Base-by-base conservation (phyloP, 2,797 vertebrate genomes). In the Onychomys leucogaster region DNA sequence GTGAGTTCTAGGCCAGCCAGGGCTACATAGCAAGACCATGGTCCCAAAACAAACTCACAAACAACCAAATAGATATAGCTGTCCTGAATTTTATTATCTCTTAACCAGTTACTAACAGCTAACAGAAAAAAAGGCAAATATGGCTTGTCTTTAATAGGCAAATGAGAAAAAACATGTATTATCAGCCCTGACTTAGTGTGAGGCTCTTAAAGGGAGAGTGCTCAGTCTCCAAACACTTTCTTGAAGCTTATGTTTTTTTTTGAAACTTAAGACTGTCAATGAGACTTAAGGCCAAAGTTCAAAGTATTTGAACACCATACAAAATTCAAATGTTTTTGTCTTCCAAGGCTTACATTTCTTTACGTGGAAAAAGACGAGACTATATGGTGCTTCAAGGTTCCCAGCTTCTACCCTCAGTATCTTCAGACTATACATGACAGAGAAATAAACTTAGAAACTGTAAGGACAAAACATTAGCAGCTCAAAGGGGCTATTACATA, bases 281-380 rank as follows among this genome's bases (percentile, higher is more conserved):
- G 89, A 90, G 95, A 91, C 25, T 71, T 89, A 95, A 86, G 41
- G 32, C n/a, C 96, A 19, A 86, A 91, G 71, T 80, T 94, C 49
- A 93, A 43, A 55, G 34, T 91, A 96, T 78, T 9, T 46, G 41
- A 92, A n/a, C 59, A 90, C 23, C 88, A 95, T 0, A 69, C n/a
- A 96, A 96, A 96, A 95, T 92, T 90, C 87, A 95, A 73, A 23
- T 90, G 6, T 57, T 96, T 84, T 94, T 78, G 46, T 93, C 25
- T 90, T 89, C 55, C 14, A 94, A 96, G 14, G 16, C 94, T 69
- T 89, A 93, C 25, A 29, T 57, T 43, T 89, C 67, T 69, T 69
- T 80, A 32, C 69, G 63, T 78, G 49, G 37, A 27, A 59, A 71
- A 90, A 82, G 52, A 80, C 6, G 55, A 90, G 59, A 67, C 25